Evolutionary conservation across 2,113 vertebrate genomes (phyloP).

Genomic region (Gymnorhina tibicen): DNA sequence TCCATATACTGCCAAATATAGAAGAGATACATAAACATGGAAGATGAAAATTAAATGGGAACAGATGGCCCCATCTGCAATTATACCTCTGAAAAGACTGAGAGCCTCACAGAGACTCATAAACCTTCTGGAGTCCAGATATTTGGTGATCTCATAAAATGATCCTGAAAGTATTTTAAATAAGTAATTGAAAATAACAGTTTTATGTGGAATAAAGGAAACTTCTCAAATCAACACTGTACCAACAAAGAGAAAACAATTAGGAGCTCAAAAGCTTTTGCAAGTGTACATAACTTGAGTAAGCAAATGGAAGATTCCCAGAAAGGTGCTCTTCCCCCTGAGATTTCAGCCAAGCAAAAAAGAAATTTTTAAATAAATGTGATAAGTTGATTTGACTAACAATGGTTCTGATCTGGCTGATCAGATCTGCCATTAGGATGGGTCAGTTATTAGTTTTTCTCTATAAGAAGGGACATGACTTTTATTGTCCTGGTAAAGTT

Average conservation of each 20-base stretch:
- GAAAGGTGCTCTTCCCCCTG: not conserved
- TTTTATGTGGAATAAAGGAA: not conserved
- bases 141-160: not conserved
- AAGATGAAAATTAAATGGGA: slow-evolving; percentile 11
- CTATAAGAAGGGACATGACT: not conserved
- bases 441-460: not conserved
- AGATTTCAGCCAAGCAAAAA: not conserved
- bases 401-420: not conserved
- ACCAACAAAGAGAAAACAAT: not conserved
- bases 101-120: not conserved
- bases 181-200: not conserved
- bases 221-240: not conserved
- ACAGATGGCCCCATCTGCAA: slow-evolving; percentile 31
- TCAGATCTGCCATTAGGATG: not conserved
- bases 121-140: slow-evolving; percentile 10
- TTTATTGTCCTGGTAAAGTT: not conserved
- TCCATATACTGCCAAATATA: not conserved
- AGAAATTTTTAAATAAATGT: not conserved
- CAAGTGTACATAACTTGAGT: not conserved
- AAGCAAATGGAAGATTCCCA: not conserved
- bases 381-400: not conserved
- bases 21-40: not conserved
- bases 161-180: not conserved
- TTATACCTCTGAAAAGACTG: slow-evolving; percentile 15
- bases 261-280: not conserved